phyloP scores from a whole-genome alignment of 2,797 vertebrate genomes.

The Sternotherus odoratus region DNA sequence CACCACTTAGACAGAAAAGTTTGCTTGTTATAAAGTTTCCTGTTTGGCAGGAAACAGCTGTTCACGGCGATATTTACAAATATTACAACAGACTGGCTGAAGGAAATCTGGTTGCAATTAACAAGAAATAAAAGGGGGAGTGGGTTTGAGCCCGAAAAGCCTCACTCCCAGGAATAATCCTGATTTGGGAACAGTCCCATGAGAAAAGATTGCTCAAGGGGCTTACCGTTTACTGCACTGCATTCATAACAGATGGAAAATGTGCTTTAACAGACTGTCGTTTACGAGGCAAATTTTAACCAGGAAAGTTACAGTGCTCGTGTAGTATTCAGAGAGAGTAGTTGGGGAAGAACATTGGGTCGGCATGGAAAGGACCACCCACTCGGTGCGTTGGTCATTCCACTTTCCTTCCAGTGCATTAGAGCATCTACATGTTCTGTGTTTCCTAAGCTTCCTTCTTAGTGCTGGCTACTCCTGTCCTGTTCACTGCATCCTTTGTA shows the following conservation, averaged over 20 bases:
- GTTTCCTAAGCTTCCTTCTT: not conserved
- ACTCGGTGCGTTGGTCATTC: not conserved
- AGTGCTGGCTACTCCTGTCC: not conserved
- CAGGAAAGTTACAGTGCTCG: slow-evolving; percentile 28
- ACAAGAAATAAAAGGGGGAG: not conserved
- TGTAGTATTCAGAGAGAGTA: slow-evolving; percentile 2
- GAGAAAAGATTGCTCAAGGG: accelerated
- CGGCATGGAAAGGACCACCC: slow-evolving; percentile 55
- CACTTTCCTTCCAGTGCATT: not conserved
- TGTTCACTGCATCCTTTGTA: not conserved
- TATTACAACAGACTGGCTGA: slow-evolving; percentile 62
- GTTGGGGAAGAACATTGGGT: not conserved
- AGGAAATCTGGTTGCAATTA: slow-evolving; percentile 51
- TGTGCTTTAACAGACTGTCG: not conserved
- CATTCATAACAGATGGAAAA: accelerated
- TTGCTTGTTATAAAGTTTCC: slow-evolving; percentile 75
- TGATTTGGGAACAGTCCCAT: not conserved
- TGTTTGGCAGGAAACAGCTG: slow-evolving; percentile 74
- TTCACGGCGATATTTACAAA: slow-evolving; percentile 72
- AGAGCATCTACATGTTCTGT: accelerated
- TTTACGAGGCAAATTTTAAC: not conserved
- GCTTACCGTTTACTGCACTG: not conserved
- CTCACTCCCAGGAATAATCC: not conserved
- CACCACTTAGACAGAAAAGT: slow-evolving; percentile 73
- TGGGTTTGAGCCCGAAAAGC: not conserved